Percentiles rank a stretch among this genome's conserved stretches.
phyloP scores from a whole-genome alignment of 2,888 invertebrate genomes.

The Parnassius apollo region DNA sequence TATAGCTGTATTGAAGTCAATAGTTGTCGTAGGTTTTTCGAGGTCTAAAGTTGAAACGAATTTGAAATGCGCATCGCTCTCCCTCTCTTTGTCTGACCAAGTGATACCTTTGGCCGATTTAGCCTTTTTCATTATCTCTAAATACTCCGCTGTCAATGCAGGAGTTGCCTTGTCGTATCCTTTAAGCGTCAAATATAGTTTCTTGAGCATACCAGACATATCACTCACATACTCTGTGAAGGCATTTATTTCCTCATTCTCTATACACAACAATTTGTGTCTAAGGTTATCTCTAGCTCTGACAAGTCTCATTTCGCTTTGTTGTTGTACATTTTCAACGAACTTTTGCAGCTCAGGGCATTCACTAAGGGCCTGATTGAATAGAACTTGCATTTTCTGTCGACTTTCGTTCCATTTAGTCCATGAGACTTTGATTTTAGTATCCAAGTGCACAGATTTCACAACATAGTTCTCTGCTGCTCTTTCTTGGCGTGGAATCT shows the following conservation, averaged over 20 bases:
- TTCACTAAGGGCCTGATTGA: slow-evolving; percentile 50
- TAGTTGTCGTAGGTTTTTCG: slow-evolving; percentile 49
- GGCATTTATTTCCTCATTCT: slow-evolving; percentile 77
- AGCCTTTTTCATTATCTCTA: slow-evolving; percentile 79
- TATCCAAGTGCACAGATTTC: slow-evolving; percentile 54
- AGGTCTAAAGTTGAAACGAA: slow-evolving; percentile 59
- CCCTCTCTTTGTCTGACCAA: slow-evolving; percentile 77
- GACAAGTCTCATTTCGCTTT: slow-evolving; percentile 59
- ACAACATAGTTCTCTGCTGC: slow-evolving; percentile 61
- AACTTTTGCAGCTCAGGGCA: slow-evolving; percentile 54
- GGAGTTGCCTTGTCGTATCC: slow-evolving; percentile 82
- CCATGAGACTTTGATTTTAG: slow-evolving; percentile 54
- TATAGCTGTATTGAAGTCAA: slow-evolving; percentile 29
- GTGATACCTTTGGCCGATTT: slow-evolving; percentile 82
- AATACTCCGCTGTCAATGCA: slow-evolving; percentile 78
- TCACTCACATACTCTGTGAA: slow-evolving; percentile 72
- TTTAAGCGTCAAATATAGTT: slow-evolving; percentile 80
- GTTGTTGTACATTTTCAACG: slow-evolving; percentile 48
- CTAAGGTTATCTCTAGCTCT: slow-evolving; percentile 64
- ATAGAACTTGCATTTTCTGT: slow-evolving; percentile 44
- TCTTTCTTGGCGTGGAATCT: slow-evolving; percentile 65
- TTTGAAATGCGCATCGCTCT: slow-evolving; percentile 52
- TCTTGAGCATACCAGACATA: slow-evolving; percentile 78
- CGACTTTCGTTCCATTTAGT: slow-evolving; percentile 55
- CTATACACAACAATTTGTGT: slow-evolving; percentile 56